Conservation (phyloP, 1,140 invertebrate genomes). For the Bombus superbus region DNA sequence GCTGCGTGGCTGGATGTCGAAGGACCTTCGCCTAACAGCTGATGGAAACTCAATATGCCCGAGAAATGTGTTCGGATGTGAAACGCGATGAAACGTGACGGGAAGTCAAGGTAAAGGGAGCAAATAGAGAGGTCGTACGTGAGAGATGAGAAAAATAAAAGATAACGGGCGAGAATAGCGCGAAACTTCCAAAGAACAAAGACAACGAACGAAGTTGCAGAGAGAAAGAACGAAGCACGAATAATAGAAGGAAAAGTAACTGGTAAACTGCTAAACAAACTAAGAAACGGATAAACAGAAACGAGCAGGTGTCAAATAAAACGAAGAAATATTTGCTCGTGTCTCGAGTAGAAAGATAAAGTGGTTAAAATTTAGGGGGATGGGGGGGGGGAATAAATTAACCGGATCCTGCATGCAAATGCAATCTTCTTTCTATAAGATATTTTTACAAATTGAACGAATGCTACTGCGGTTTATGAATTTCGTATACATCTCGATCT, state of each 20-base stretch:
- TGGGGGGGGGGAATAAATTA: too few relatives aligned
- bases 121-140: not conserved
- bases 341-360: too few relatives aligned
- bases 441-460: not conserved
- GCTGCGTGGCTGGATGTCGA: not conserved
- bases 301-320: not conserved
- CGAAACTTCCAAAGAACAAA: not conserved
- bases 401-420: too few relatives aligned
- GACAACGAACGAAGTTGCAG: not conserved
- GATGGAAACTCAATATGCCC: constrained; percentile 51
- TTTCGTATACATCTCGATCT: not conserved
- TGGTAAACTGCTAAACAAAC: not conserved
- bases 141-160: not conserved
- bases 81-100: constrained; percentile 33
- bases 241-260: too few relatives aligned
- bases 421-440: not conserved
- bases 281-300: not conserved
- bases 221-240: not conserved
- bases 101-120: constrained; percentile 14
- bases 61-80: constrained; percentile 28
- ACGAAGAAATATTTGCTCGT: not conserved
- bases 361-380: too few relatives aligned
- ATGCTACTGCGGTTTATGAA: not conserved
- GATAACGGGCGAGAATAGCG: not conserved
- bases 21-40: constrained; percentile 27